Conservation (phyloP, 2,888 invertebrate genomes). For the Coleophora deauratella region DNA sequence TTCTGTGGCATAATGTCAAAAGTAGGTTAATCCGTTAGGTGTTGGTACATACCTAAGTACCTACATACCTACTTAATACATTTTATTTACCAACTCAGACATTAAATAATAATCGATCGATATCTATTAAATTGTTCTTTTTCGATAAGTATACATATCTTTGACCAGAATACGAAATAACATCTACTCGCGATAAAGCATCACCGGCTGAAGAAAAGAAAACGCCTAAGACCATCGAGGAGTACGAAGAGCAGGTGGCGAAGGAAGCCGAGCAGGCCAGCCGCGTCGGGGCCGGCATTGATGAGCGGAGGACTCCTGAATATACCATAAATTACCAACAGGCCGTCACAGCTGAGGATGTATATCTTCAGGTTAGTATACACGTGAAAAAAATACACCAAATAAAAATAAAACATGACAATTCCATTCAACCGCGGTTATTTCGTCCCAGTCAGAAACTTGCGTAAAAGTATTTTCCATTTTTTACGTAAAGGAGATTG, state of each 20-base stretch:
- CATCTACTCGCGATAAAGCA: conserved; percentile 39
- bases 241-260: conserved; percentile 66
- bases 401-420: conserved; percentile 3
- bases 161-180: conserved; percentile 46
- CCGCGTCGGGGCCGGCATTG: conserved; percentile 55
- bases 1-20: no score
- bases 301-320: conserved; percentile 78
- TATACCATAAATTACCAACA: conserved; percentile 91
- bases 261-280: conserved; percentile 64
- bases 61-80: no score
- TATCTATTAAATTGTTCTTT: no score
- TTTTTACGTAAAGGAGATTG: no score
- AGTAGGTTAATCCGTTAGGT: no score
- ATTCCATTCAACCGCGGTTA: no score
- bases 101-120: no score
- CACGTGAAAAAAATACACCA: not conserved
- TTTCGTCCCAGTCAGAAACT: no score
- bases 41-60: no score
- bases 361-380: conserved; percentile 82
- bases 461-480: no score
- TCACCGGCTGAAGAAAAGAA: conserved; percentile 20
- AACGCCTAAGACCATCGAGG: conserved; percentile 51
- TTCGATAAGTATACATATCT: no score
- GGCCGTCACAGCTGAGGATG: conserved; percentile 87
- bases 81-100: no score